Base-by-base conservation (phyloP, 2,797 vertebrate species). In the Lepus oiostolus region DNA sequence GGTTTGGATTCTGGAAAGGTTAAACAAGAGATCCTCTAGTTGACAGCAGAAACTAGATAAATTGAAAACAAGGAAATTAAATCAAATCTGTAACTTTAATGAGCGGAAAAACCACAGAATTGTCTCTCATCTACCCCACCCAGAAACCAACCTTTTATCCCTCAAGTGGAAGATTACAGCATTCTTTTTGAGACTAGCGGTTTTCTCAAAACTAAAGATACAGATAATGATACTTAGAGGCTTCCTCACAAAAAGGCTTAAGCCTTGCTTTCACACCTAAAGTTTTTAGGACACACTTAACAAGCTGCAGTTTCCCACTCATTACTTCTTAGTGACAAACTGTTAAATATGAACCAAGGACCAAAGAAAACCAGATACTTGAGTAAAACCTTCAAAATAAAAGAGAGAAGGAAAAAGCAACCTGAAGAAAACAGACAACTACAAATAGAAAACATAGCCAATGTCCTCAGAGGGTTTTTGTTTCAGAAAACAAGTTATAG, bases 51-150 rank as follows among this genome's bases (percentile, higher is more conserved):
- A 67, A 76, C n/a, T 13, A 85, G 11, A 70, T 30, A 38, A 19
- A 52, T 1, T 71, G 28, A 72, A 75, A 88, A 81, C 47, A 80
- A 19, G 38, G 52, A 60, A 6, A 92, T 62, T 71, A 82, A 58
- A 62, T 24, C 67, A 83, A 82, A 38, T 68, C 63, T 79, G 1
- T 75, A 58, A 81, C 11, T 67, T 58, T 5, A 79, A 70, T n/a
- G 9, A 93, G 75, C 32, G 16, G 22, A 65, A 90, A 94, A 77
- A 84, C 19, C 62, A 76, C 38, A 93, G n/a, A 24, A 28, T 35
- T 85, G 30, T 47, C 54, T 89, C 26, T 91, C 72, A 85, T 60
- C 35, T 63, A 83, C 35, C 52, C 38, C 60, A 75, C 32, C 19
- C 21, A 77, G 47, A 85, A n/a, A 32, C 62, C 50, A 80, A 24